Evolutionary conservation across 1,140 invertebrate genomes (phyloP), one percentile per base, ranked within the genome.

Genomic region (Cyclina sinensis): DNA sequence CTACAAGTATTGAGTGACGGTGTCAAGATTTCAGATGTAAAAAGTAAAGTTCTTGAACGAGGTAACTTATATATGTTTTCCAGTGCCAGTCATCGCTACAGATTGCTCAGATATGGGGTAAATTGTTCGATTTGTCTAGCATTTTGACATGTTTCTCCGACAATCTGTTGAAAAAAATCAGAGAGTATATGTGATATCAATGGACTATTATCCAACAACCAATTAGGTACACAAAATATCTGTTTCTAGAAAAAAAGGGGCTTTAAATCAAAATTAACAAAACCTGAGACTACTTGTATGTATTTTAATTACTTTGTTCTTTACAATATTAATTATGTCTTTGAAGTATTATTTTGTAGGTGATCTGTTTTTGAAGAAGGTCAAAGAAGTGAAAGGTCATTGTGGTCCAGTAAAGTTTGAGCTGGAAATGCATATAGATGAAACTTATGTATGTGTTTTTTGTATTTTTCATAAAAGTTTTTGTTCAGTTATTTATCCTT

Each of bases 351-450:
- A 4, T 39, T 73, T 76, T 21, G 11, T 16, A 78, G 74, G 54
- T n/a, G 32, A 57, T 1, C 54, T 78, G 16, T 51, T 54, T 21
- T n/a, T 78, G 46, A 32, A 54, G 74, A 78, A 78, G 27, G 27
- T 51, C 11, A 78, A 54, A 21, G 14, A 51, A 32, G 24, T 78
- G 14, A 21, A 48, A 35, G 74, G 74, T 0, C 32, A 51, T 5
- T 78, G 74, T 78, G 74, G 46, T 30, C 3, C 54, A 14, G 24
- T 54, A 0, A 24, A 51, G 30, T 78, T 78, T 37, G 14, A 78
- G 27, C 74, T 78, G 21, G 35, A 78, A 4, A 78, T 78, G 74
- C 18, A 57, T 18, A 48, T 78, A 51, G 48, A 78, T 5, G 74
- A 78, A 32, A 57, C 74, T 48, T 57, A 57, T 46, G 74, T 78